Conservation (phyloP, 2,888 invertebrate genomes). For the Cryptocephalus moraei region DNA sequence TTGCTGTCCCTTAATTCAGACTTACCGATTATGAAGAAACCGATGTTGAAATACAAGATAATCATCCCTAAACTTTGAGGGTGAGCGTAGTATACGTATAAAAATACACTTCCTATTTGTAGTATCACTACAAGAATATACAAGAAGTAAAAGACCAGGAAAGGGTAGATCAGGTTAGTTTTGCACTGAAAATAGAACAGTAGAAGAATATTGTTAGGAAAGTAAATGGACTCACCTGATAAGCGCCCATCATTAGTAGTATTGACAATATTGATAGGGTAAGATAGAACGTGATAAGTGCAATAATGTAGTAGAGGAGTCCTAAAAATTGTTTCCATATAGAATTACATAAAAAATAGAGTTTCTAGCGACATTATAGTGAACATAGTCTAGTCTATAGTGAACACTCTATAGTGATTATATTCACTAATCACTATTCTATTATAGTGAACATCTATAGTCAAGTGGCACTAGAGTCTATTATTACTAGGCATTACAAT, state of each 20-base stretch:
- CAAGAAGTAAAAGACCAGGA: not conserved
- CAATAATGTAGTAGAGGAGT: not conserved
- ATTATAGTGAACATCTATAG: too few species aligned
- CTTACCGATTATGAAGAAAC: slow-evolving; percentile 1
- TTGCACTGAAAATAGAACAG: not conserved
- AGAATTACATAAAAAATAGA: not conserved
- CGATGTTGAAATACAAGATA: slow-evolving; percentile 1
- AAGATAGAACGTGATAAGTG: not conserved
- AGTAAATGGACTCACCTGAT: not conserved
- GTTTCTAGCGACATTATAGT: too few species aligned
- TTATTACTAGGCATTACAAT: too few species aligned
- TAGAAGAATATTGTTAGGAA: not conserved
- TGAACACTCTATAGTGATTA: too few species aligned
- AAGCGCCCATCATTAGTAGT: slow-evolving; percentile 1
- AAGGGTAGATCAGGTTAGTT: not conserved
- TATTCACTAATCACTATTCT: too few species aligned
- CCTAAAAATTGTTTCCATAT: not conserved
- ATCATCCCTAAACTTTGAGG: not conserved
- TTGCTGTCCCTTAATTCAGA: too few species aligned
- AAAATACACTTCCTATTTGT: not conserved
- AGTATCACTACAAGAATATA: not conserved
- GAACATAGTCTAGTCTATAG: too few species aligned
- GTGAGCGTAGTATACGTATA: not conserved
- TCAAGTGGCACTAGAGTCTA: too few species aligned
- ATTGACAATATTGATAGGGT: not conserved